These are phyloP conservation scores for Agelastica alni DNA, from an alignment of 2,888 invertebrate species.

Conservation along the genomic window DNA sequence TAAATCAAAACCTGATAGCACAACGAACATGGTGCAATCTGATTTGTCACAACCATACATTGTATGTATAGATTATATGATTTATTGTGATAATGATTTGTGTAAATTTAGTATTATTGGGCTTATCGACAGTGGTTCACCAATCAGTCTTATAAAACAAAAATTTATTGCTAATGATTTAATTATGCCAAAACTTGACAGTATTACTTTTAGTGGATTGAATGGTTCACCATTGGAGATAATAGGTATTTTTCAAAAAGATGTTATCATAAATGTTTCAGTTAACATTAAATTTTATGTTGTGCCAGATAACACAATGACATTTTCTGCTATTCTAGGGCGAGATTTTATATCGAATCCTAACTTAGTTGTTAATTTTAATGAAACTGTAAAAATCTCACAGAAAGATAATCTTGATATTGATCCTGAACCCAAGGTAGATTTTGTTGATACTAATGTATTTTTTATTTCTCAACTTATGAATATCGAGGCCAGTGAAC, in stretches of 20 bases:
- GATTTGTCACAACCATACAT: neutral
- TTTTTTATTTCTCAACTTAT: neutral
- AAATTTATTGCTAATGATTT: neutral
- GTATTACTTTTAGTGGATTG: neutral
- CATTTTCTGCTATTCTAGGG: neutral
- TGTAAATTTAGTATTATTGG: neutral
- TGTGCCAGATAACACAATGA: neutral
- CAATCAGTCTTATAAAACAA: neutral
- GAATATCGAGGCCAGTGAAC: too few relatives aligned
- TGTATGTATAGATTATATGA: neutral
- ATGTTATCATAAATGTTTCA: neutral
- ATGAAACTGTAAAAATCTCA: too few relatives aligned
- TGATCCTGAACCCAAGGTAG: neutral
- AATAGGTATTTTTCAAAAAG: neutral
- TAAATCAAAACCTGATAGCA: neutral
- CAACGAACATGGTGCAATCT: neutral
- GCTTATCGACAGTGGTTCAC: conserved; percentile 2
- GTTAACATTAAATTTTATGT: neutral
- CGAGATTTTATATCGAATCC: conserved; percentile 2
- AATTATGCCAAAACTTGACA: neutral
- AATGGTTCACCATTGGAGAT: neutral
- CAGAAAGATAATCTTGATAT: too few relatives aligned
- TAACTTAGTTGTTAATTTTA: too few relatives aligned
- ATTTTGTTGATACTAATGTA: neutral
- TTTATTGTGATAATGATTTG: neutral